Percentiles rank a stretch among this genome's conserved stretches.
Evolutionary conservation across 2,888 invertebrate genomes (phyloP).

Genomic region (Nematopogon swammerdamellus): DNA sequence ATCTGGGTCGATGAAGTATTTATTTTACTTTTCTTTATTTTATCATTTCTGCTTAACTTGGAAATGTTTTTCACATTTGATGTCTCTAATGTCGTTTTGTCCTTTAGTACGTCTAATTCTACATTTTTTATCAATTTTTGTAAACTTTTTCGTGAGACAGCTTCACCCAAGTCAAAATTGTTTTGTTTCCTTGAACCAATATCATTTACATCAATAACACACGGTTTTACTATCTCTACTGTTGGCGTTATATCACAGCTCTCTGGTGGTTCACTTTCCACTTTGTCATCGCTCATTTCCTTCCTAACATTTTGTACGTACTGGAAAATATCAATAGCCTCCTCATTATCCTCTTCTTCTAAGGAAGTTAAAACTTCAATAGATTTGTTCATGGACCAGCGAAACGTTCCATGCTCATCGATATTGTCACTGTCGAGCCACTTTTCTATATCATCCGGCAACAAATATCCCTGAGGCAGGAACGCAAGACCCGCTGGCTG

Average conservation of each 20-base stretch:
- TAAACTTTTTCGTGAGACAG: slow-evolving; percentile 4
- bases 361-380: slow-evolving; percentile 19
- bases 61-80: too few species aligned
- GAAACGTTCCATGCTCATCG: slow-evolving; percentile 32
- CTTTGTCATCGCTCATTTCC: slow-evolving; percentile 19
- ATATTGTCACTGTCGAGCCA: slow-evolving; percentile 50
- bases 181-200: slow-evolving; percentile 22
- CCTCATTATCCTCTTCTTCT: slow-evolving; percentile 22
- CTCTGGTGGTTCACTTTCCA: too few species aligned
- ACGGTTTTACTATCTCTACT: too few species aligned
- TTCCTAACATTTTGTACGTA: slow-evolving; percentile 22
- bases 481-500: slow-evolving; percentile 41
- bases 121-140: not conserved
- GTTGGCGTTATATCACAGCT: too few species aligned
- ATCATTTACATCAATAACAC: slow-evolving; percentile 1
- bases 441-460: slow-evolving; percentile 40
- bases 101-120: not conserved
- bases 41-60: too few species aligned
- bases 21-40: slow-evolving; percentile 2
- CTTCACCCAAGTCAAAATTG: slow-evolving; percentile 4
- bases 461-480: slow-evolving; percentile 35
- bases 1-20: not conserved
- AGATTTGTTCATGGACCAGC: slow-evolving; percentile 29
- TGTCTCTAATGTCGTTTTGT: too few species aligned
- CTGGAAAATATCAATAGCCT: slow-evolving; percentile 27